Base-by-base conservation (phyloP, 2,797 vertebrate genomes). In the Pyrocephalus nanus region DNA sequence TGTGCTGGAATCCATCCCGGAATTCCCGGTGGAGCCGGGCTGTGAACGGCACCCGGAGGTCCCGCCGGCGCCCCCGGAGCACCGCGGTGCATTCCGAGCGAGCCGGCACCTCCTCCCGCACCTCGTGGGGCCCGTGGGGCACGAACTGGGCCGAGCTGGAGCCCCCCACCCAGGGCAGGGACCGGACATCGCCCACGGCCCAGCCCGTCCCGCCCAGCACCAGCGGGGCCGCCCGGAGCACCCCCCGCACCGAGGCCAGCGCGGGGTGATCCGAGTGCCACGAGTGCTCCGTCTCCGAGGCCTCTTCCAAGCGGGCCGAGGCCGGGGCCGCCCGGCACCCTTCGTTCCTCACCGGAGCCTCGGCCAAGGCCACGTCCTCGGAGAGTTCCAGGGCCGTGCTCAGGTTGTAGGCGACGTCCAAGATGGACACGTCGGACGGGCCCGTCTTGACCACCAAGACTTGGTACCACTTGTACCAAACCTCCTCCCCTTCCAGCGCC, bases 401-500 rank as follows among this genome's bases (percentile, higher is more conserved):
- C 4, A n/a, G 0, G 51, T 88, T 60, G 51, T 92, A 89, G 51
- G 0, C 6, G 12, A 92, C 36, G 0, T 23, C 5, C 0, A 57
- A 9, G 57, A 88, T 23, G 91, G 86, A 58, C 45, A 88, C 1
- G 1, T 48, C 13, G 0, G 40, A 34, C 0, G 26, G 51, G 5
- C 74, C 74, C 10, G 40, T 75, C 57, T 53, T 74, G 25, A 75
- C 69, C 9, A 62, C 70, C 30, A 92, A 27, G n/a, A 74, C 79
- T 53, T 89, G 91, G 62, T 92, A 88, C 91, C 86, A 92, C 80
- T 88, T 92, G 69, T 4, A 75, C 91, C 91, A 92, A 6, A 92
- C 7, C 51, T 88, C 91, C 27, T 70, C 7, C 0, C 26, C 21
- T 0, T 32, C 86, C 40, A 75, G 70, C 27, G 43, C 8, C 47